Evolutionary conservation across 2,888 invertebrate genomes (phyloP).

Genomic region (Brenthis ino): DNA sequence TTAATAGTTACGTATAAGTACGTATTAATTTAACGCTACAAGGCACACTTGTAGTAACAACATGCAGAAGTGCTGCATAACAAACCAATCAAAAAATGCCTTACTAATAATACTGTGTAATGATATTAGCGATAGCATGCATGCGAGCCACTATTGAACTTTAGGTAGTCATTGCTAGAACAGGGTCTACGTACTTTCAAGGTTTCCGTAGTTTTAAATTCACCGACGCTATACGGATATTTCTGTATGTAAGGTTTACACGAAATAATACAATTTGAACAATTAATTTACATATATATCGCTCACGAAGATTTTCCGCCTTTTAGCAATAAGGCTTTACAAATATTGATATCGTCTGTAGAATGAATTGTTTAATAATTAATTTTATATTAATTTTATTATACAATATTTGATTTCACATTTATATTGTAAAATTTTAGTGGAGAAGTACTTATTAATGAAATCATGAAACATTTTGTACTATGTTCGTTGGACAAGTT

Average conservation of each 20-base stretch:
- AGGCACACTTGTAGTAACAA: conserved; percentile 27
- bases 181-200: conserved; percentile 43
- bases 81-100: conserved; percentile 33
- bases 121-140: conserved; percentile 39
- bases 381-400: conserved; percentile 17
- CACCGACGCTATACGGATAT: conserved; percentile 26
- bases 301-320: conserved; percentile 74
- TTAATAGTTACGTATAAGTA: conserved; percentile 17
- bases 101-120: conserved; percentile 37
- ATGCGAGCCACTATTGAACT: conserved; percentile 45
- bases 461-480: conserved; percentile 23
- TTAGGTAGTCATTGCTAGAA: conserved; percentile 44
- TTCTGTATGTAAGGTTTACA: conserved; percentile 31
- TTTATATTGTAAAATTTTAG: conserved; percentile 41
- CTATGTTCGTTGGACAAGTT: neutral
- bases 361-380: conserved; percentile 43
- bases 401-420: conserved; percentile 28
- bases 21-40: conserved; percentile 22
- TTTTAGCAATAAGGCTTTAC: conserved; percentile 66
- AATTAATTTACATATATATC: conserved; percentile 42
- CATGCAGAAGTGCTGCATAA: conserved; percentile 22
- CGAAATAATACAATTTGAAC: conserved; percentile 17
- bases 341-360: conserved; percentile 46
- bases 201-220: conserved; percentile 34
- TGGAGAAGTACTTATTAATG: conserved; percentile 35